Evolutionary conservation across 2,888 invertebrate genomes (phyloP).

Genomic region (Sarcophaga subvicina): DNA sequence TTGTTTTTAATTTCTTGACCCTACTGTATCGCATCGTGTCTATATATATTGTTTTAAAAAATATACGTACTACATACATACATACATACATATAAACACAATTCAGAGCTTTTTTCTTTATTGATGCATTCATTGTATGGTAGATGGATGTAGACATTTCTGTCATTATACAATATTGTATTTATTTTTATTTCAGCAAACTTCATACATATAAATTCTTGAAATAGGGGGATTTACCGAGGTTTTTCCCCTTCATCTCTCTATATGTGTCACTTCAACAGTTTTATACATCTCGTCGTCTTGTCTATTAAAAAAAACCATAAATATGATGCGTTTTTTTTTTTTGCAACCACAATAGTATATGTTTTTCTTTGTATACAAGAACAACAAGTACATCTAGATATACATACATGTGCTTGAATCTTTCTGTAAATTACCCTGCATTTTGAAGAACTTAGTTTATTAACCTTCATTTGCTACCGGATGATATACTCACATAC

Average conservation of each 20-base stretch:
- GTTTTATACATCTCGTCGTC: neutral
- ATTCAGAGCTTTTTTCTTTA: constrained; percentile 24
- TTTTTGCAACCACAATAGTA: neutral
- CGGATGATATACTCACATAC: neutral
- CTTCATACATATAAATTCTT: neutral
- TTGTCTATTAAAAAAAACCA: too few species aligned
- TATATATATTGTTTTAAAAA: neutral
- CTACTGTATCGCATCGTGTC: neutral
- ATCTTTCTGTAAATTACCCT: constrained; percentile 18
- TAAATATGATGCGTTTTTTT: constrained; percentile 12
- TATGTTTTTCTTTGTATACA: neutral
- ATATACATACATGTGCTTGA: neutral
- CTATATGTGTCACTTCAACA: neutral
- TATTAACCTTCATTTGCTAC: constrained; percentile 25
- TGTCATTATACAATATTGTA: too few species aligned
- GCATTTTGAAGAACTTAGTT: constrained; percentile 35
- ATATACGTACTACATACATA: neutral
- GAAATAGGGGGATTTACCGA: constrained; percentile 30
- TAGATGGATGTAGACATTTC: too few species aligned
- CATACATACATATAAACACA: neutral
- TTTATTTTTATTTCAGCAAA: too few species aligned
- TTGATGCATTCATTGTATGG: neutral
- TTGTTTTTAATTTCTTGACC: constrained; percentile 7
- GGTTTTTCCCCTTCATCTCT: neutral
- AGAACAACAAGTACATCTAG: neutral